Evolutionary conservation across 1,140 invertebrate species (phyloP).

Genomic region (Acromyrmex charruanus): DNA sequence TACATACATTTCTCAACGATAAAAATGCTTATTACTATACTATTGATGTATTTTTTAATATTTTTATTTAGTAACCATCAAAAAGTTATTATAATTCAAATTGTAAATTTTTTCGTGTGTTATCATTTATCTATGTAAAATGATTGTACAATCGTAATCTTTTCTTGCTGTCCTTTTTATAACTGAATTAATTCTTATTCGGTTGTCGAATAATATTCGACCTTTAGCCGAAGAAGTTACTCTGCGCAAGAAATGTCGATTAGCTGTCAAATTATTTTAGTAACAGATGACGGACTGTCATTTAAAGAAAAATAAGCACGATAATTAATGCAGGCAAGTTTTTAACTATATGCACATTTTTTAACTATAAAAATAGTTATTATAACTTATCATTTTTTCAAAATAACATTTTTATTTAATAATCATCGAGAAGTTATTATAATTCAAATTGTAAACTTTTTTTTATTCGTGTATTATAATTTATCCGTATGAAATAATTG

Average conservation of each 20-base stretch:
- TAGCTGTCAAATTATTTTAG: slow-evolving; percentile 28
- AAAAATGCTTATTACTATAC: neutral
- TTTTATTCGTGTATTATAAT: neutral
- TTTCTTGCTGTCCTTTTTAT: slow-evolving; percentile 4
- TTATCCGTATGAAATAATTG: neutral
- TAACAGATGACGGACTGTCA: neutral
- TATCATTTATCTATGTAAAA: neutral
- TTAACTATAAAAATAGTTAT: neutral
- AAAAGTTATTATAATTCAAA: neutral
- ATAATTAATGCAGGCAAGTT: neutral
- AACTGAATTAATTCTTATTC: slow-evolving; percentile 31
- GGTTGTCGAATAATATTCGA: neutral
- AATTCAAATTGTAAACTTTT: neutral
- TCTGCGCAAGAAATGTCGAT: neutral
- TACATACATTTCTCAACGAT: neutral
- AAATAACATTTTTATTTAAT: neutral
- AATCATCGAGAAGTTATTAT: neutral
- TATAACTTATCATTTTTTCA: neutral
- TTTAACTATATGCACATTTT: neutral
- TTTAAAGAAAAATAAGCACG: neutral
- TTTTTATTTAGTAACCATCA: neutral
- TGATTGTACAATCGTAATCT: neutral
- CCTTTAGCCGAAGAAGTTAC: neutral
- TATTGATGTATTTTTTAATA: neutral
- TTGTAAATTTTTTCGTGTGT: neutral